Conservation (phyloP, 1,140 invertebrate species). For the Zaprionus gabonicus region DNA sequence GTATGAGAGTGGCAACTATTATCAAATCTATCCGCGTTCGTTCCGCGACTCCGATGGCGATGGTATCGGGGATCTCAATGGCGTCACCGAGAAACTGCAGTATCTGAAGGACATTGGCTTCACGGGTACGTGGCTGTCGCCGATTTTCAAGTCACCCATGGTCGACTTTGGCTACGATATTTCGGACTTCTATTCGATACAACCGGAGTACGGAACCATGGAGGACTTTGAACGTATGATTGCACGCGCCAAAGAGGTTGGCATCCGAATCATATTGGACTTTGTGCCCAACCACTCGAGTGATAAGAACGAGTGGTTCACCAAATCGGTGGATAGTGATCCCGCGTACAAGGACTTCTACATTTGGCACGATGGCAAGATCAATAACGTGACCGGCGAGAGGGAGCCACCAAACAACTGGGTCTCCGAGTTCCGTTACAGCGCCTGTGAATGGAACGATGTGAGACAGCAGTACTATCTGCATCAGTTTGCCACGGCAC, state of each 20-base stretch:
- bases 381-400: slow-evolving; percentile 71
- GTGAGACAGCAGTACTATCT: slow-evolving; percentile 86
- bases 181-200: slow-evolving; percentile 90
- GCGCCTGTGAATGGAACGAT: slow-evolving; percentile 86
- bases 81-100: slow-evolving; percentile 85
- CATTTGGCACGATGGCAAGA: slow-evolving; percentile 87
- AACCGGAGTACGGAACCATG: slow-evolving; percentile 89
- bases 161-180: slow-evolving; percentile 91
- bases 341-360: slow-evolving; percentile 89
- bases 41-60: slow-evolving; percentile 90
- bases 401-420: slow-evolving; percentile 86
- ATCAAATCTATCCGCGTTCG: slow-evolving; percentile 91
- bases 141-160: slow-evolving; percentile 89
- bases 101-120: slow-evolving; percentile 86
- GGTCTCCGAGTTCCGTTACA: slow-evolving; percentile 84
- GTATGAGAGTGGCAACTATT: slow-evolving; percentile 90
- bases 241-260: slow-evolving; percentile 86
- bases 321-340: slow-evolving; percentile 85
- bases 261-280: slow-evolving; percentile 88
- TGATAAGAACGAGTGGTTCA: slow-evolving; percentile 90
- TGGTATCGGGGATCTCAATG: slow-evolving; percentile 90
- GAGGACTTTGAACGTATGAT: slow-evolving; percentile 89
- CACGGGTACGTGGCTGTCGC: slow-evolving; percentile 89
- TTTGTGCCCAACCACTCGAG: slow-evolving; percentile 92
- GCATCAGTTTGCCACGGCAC: slow-evolving; percentile 87